Evolutionary conservation across 2,113 vertebrate genomes (phyloP), one percentile per base, ranked within the genome.

Genomic region (Rhinichthys klamathensis): DNA sequence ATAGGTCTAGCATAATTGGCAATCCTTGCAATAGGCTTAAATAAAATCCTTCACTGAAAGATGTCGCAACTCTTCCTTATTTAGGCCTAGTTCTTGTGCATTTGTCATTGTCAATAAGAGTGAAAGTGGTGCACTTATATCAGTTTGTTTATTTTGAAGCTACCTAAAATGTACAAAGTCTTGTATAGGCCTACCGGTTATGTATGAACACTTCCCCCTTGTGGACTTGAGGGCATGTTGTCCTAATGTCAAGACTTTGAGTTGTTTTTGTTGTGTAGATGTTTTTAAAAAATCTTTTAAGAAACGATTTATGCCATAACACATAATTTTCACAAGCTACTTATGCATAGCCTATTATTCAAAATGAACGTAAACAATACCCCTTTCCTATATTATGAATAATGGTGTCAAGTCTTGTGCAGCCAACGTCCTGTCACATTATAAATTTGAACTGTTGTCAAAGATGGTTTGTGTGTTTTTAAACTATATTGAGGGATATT

Each of bases 181-280:
- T 44, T 58, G 8, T 49, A 44, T 3, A 41, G 38, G 38, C 38
- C 38, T 41, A 5, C 16, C 32, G 23, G 13, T 41, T 70, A 49
- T 90, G 86, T 82, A 84, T 86, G 77, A 86, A 87, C 78, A 90
- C 87, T 87, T 9, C 90, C 90, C 91, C 92, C 93, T 93, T 90
- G 91, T 89, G 92, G 35, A 41, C 13, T 87, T 74, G 9, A 76
- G 32, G 61, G 77, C 58, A 38, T 23, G 80, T 38, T 82, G 38
- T 72, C 51, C 54, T 16, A 46, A n/a, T 21, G 51, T 56, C 27
- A 30, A 60, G 27, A 25, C 18, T 69, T 65, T 30, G 2, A 21
- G 15, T 41, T 41, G 41, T 41, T 41, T 41, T 41, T 41, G 41
- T 41, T 41, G 38, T 30, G 0, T 76, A 32, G 65, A 38, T 44